These are phyloP conservation scores for Oryzias celebensis DNA, from an alignment of 2,113 vertebrate genomes.

Conservation along the genomic window DNA sequence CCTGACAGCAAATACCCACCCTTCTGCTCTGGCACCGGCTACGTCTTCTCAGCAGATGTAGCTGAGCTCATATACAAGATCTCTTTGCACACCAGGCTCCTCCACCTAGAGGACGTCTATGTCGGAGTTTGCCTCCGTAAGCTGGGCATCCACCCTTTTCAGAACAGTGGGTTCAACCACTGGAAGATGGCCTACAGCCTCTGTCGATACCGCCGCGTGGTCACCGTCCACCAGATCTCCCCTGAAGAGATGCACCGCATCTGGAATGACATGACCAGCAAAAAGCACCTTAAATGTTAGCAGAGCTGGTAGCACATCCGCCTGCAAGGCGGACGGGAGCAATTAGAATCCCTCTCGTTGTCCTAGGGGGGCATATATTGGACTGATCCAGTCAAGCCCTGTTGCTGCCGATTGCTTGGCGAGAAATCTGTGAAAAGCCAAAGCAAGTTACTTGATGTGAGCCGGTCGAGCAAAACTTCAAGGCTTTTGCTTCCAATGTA, in stretches of 20 bases:
- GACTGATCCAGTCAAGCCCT: slow-evolving; percentile 2
- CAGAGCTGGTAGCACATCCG: slow-evolving; percentile 4
- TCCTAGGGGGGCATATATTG: slow-evolving; percentile 1
- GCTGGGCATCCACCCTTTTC: slow-evolving; percentile 95
- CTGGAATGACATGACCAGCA: slow-evolving; percentile 99
- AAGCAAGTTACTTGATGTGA: slow-evolving; percentile 25
- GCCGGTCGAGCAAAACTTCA: not conserved
- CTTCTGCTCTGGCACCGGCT: slow-evolving; percentile 97
- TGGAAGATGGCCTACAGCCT: slow-evolving; percentile 99
- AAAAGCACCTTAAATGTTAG: slow-evolving; percentile 98
- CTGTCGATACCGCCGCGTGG: slow-evolving; percentile 92
- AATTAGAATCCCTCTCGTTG: not conserved
- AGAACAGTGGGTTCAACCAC: slow-evolving; percentile 99
- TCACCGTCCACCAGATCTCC: slow-evolving; percentile 98
- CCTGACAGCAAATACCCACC: slow-evolving; percentile 97
- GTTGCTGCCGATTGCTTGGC: slow-evolving; percentile 24
- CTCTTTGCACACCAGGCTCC: slow-evolving; percentile 94
- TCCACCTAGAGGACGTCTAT: slow-evolving; percentile 97
- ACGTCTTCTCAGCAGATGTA: slow-evolving; percentile 95
- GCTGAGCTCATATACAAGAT: slow-evolving; percentile 97
- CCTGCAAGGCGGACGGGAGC: not conserved
- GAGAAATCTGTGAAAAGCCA: slow-evolving; percentile 25
- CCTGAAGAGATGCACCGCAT: slow-evolving; percentile 98
- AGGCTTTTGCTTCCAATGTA: slow-evolving; percentile 15
- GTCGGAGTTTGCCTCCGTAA: slow-evolving; percentile 95